phyloP scores from a whole-genome alignment of 2,888 invertebrate genomes.

The Pristionchus maxplancki region DNA sequence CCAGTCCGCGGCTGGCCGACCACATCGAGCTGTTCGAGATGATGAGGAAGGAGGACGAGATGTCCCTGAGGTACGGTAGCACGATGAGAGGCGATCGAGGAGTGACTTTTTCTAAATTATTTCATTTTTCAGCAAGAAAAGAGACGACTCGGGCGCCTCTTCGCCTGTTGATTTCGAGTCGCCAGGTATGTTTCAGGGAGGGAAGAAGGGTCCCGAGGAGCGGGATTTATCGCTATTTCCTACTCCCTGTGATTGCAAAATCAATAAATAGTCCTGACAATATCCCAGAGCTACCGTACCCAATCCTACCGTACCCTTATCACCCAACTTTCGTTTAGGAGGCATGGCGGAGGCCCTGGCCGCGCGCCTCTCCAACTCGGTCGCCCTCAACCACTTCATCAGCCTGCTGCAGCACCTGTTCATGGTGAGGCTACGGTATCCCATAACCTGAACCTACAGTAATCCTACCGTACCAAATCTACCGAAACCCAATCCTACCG shows the following conservation, averaged over 20 bases:
- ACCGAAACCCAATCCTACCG: background rate
- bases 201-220: too few relatives aligned
- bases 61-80: slow-evolving; percentile 85
- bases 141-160: slow-evolving; percentile 64
- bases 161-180: slow-evolving; percentile 81
- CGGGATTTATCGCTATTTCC: too few relatives aligned
- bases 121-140: slow-evolving; percentile 24
- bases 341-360: slow-evolving; percentile 86
- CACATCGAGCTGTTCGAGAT: slow-evolving; percentile 99
- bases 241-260: too few relatives aligned
- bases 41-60: slow-evolving; percentile 93
- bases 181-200: slow-evolving; percentile 81
- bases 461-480: background rate
- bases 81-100: background rate
- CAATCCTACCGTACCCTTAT: too few relatives aligned
- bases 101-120: background rate
- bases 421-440: slow-evolving; percentile 82
- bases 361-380: slow-evolving; percentile 91
- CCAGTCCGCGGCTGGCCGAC: slow-evolving; percentile 72
- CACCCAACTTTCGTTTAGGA: too few relatives aligned
- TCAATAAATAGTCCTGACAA: too few relatives aligned
- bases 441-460: background rate
- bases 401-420: slow-evolving; percentile 92
- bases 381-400: slow-evolving; percentile 93
- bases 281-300: too few relatives aligned